Evolutionary conservation across 2,113 vertebrate genomes (phyloP), one percentile per base, ranked within the genome.

Genomic region (Catharus bicknelli): DNA sequence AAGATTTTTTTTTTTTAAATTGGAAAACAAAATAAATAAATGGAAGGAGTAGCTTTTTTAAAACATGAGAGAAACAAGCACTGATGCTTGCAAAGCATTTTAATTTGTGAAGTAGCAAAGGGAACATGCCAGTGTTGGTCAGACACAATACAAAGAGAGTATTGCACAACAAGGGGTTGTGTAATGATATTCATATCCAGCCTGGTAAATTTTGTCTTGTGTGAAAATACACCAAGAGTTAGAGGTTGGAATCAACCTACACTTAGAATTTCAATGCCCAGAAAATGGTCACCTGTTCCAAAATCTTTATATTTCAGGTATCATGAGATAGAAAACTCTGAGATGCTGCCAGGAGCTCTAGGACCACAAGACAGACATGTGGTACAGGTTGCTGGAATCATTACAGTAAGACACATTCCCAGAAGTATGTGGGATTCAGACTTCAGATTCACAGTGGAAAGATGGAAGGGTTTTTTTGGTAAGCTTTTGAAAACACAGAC

Each of bases 391-490:
- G 9, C n/a, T 66, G 38, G 48, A 82, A 50, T 82, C 16, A 7
- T 66, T 66, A 27, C 3, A 47, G 25, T 34, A 74, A 58, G 12
- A n/a, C 30, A 27, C 7, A 19, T 76, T 62, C 38, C 18, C 7
- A 73, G 68, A 83, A 62, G 17, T 8, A 20, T 11, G 23, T 67
- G 40, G 26, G 40, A 54, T 84, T 91, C 61, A 87, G 75, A 63
- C 11, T 68, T 19, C 4, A 3, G 34, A 45, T 14, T 54, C 21
- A 16, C 1, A 3, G 42, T 59, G 26, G 53, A 87, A 62, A 42
- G 8, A 11, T 27, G 5, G 13, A 27, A 8, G 5, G 9, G 4
- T 0, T 1, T 32, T 43, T 54, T 58, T 38, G 38, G 11, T 38
- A 91, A 88, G 22, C 27, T 51, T 79, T 34, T 78, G 38, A 75